Evolutionary conservation across 2,113 vertebrate genomes (phyloP), one percentile per base, ranked within the genome.

Genomic region (Andinoacara biseriatus): DNA sequence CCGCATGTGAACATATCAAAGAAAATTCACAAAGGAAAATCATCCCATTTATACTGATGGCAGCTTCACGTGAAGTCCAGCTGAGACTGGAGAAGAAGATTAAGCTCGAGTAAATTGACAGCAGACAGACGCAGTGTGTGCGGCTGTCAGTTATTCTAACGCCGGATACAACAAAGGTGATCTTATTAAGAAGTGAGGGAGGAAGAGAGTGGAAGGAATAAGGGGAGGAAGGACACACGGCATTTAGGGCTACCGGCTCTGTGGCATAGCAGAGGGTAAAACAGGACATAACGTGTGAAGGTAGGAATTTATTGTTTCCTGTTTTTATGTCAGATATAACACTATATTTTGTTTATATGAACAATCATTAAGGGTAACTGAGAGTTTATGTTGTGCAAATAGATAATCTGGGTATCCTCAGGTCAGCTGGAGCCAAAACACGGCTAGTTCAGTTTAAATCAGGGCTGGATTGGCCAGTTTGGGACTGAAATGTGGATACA

Each of bases 231-330:
- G 65, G 38, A 56, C 59, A 43, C 61, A 80, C 35, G 3, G 10
- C 14, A 61, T 89, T 82, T 88, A 78, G 69, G 7, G 35, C 13
- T 8, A 40, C 43, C 79, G 0, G 46, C 9, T 80, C n/a, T 67
- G 46, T 35, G 74, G 2, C 76, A 77, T 58, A 57, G 15, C 56
- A 60, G 58, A 88, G 63, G 69, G 11, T 63, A 65, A 61, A 65
- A 81, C 54, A 62, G 82, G 79, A 85, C 76, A 65, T 11, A 20
- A 57, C 52, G 26, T 5, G 61, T 24, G 10, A 72, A 90, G 92
- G 92, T 93, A 90, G 85, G 85, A 61, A 58, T 78, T 77, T 49
- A 29, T 17, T 49, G 20, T 49, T 69, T 69, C 24, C 4, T 67
- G n/a, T 13, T 63, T 22, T 65, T 61, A 31, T 10, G 5, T 72